These are phyloP conservation scores for Drosophila leontia DNA, from an alignment of 1,140 invertebrate genomes.

Conservation along the genomic window DNA sequence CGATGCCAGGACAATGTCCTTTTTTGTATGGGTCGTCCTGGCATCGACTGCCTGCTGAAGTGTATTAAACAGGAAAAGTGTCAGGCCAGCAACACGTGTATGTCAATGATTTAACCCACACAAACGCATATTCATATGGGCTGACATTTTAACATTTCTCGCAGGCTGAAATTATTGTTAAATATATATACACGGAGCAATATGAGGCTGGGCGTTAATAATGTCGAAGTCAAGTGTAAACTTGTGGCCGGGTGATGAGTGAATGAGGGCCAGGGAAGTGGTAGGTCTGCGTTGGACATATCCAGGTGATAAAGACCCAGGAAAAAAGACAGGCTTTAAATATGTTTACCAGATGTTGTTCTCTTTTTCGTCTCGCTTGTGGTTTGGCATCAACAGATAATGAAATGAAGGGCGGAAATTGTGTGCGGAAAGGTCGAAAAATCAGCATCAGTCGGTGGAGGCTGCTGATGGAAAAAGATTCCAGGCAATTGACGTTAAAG, in stretches of 20 bases:
- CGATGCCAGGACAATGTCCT: slow-evolving; percentile 30
- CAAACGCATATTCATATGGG: slow-evolving; percentile 1
- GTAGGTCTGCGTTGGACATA: slow-evolving; percentile 16
- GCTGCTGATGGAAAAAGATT: slow-evolving; percentile 7
- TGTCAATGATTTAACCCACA: slow-evolving; percentile 45
- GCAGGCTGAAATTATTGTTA: slow-evolving; percentile 31
- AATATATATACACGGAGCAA: slow-evolving; percentile 25
- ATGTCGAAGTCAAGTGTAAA: slow-evolving; percentile 61
- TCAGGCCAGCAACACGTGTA: slow-evolving; percentile 58
- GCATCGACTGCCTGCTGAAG: slow-evolving; percentile 15
- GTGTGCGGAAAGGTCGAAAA: slow-evolving; percentile 32
- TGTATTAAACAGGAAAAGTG: slow-evolving; percentile 58
- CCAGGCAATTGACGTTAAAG: slow-evolving; percentile 35
- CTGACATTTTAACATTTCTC: slow-evolving; percentile 10
- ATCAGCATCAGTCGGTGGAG: not conserved
- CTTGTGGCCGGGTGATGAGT: slow-evolving; percentile 49
- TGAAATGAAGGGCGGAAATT: slow-evolving; percentile 47
- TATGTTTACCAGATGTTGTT: slow-evolving; percentile 51
- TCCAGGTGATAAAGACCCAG: slow-evolving; percentile 44
- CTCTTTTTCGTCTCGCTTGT: slow-evolving; percentile 29
- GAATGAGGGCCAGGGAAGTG: slow-evolving; percentile 7
- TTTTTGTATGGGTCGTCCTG: slow-evolving; percentile 15
- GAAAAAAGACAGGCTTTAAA: slow-evolving; percentile 38
- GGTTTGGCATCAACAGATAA: slow-evolving; percentile 52
- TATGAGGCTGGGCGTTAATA: slow-evolving; percentile 42